Evolutionary conservation across 2,113 vertebrate genomes (phyloP), one percentile per base, ranked within the genome.

Genomic region (Plectropomus leopardus): DNA sequence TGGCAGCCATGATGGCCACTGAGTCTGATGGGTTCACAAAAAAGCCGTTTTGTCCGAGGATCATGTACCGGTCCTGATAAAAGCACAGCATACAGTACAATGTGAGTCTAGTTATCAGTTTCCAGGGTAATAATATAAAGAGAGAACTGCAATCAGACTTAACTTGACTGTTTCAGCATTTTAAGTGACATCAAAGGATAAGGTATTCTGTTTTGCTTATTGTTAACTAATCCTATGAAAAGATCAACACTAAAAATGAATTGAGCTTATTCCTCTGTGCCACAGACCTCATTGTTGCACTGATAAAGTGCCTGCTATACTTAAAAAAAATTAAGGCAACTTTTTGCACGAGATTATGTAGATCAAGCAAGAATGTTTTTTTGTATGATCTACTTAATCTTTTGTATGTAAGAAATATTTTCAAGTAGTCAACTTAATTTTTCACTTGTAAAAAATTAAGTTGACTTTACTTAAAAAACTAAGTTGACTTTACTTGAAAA

Each of bases 21-120:
- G 98, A 99, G 93, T 99, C 98, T 0, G 98, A 98, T 0, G 98
- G 97, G 36, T 97, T 98, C 85, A 99, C 97, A 70, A 99, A 99
- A 92, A 99, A 99, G 78, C 97, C 97, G 19, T 98, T 98, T 86
- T 97, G 96, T 84, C 98, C 98, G 7, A 99, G 96, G 88, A 99
- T 97, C 98, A 99, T 99, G 72, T 97, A 99, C 13, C 98, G 97
- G 91, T 99, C 98, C 98, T 99, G 89, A 19, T 63, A 84, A 85
- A 26, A 68, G 0, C 3, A 84, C 86, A 85, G 40, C 85, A 77
- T 60, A 40, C 19, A 51, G 63, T 9, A 1, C 34, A 55, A 9
- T 30, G 45, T 55, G n/a, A 59, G 40, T 23, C 36, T 8, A 17
- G 32, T n/a, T 44, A 4, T 30, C n/a, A 16, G 17, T 24, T 48